Conservation (phyloP, 1,140 invertebrate species). For the Aporrectodea caliginosa region DNA sequence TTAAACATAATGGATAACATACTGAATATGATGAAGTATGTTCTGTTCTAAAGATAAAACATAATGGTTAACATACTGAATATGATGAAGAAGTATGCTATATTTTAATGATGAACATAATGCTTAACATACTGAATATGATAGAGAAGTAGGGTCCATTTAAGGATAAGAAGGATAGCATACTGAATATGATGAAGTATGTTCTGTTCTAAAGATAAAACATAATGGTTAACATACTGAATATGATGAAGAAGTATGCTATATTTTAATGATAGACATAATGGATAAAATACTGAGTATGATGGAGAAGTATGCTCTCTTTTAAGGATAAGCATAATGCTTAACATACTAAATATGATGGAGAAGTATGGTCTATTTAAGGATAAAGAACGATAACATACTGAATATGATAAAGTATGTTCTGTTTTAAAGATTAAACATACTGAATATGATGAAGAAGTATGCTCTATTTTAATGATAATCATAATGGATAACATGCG, state of each 20-base stretch:
- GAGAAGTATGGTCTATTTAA: conserved; percentile 88
- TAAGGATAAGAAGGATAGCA: conserved; percentile 79
- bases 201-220: too few species aligned
- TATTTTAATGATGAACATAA: conserved; percentile 72
- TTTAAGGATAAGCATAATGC: conserved; percentile 72
- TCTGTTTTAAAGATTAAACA: too few species aligned
- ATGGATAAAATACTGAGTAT: conserved; percentile 38
- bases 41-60: too few species aligned
- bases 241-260: too few species aligned
- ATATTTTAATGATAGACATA: too few species aligned
- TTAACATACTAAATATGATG: conserved; percentile 88
- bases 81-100: background rate
- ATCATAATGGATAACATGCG: conserved; percentile 19
- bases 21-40: too few species aligned
- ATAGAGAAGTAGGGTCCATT: conserved; percentile 87
- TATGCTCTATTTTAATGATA: too few species aligned
- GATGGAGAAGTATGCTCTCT: background rate
- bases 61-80: conserved; percentile 39
- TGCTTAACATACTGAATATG: conserved; percentile 90
- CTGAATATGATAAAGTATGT: too few species aligned
- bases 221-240: too few species aligned
- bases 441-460: conserved; percentile 40
- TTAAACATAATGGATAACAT: too few species aligned
- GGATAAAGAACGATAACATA: conserved; percentile 76
- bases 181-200: too few species aligned